A percentile compares a stretch with the other conserved stretches of the same genome.
Conservation (phyloP, 53 echinoderm and acorn worm species). For the Henricia sp. region DNA sequence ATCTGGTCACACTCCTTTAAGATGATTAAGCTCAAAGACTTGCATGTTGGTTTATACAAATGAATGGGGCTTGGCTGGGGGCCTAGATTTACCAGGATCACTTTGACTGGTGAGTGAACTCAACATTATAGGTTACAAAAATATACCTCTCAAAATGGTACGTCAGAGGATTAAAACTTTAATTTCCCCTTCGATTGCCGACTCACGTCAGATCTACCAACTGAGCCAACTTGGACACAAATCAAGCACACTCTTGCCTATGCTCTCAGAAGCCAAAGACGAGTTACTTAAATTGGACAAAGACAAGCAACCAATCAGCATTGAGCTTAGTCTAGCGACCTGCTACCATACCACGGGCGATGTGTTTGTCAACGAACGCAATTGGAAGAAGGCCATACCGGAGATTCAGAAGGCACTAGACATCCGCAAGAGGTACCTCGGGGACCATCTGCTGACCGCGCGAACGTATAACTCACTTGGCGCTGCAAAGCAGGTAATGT, state of each 20-base stretch:
- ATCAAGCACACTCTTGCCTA: slow-evolving; percentile 64
- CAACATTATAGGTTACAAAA: no score
- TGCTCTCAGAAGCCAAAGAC: slow-evolving; percentile 71
- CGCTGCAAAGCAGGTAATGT: slow-evolving; percentile 64
- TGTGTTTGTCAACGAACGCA: slow-evolving; percentile 54
- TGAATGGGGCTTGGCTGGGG: no score
- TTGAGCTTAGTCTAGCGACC: slow-evolving; percentile 78
- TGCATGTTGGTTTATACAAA: no score
- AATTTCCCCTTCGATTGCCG: no score
- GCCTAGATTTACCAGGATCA: no score
- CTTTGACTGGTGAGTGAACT: no score
- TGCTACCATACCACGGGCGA: slow-evolving; percentile 80
- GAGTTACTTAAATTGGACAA: slow-evolving; percentile 50
- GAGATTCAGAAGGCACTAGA: slow-evolving; percentile 58
- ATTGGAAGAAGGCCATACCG: slow-evolving; percentile 61
- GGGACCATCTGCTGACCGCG: slow-evolving; percentile 76
- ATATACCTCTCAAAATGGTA: no score
- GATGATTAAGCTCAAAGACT: no score
- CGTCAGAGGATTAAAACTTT: no score
- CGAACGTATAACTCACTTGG: slow-evolving; percentile 74
- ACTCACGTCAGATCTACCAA: slow-evolving; percentile 32
- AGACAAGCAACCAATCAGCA: slow-evolving; percentile 21
- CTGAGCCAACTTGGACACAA: slow-evolving; percentile 75
- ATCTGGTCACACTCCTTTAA: no score
- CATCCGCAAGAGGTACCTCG: slow-evolving; percentile 68